Percentiles rank a stretch among this genome's conserved stretches.
phyloP scores from a whole-genome alignment of 64 coral and sea anemone species.

The Platygyra sinensis region DNA sequence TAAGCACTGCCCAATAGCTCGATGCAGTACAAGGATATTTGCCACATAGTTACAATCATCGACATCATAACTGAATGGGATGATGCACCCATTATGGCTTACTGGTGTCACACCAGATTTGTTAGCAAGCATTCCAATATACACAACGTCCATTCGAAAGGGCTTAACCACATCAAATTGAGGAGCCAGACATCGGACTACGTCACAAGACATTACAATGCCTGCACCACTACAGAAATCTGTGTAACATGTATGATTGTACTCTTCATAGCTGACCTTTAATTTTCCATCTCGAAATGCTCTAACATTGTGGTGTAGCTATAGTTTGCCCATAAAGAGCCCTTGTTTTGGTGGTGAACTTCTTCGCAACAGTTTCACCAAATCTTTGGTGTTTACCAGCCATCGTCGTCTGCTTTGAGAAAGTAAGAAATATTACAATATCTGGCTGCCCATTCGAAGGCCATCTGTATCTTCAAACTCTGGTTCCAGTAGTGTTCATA shows the following conservation, averaged over 20 bases:
- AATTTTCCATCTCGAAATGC: conserved; percentile 41
- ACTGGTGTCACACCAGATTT: conserved; percentile 28
- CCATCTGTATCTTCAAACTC: no score
- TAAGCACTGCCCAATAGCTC: conserved; percentile 46
- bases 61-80: conserved; percentile 22
- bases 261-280: conserved; percentile 10
- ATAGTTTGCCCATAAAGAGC: conserved; percentile 61
- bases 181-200: conserved; percentile 10
- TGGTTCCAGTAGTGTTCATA: no score
- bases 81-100: conserved; percentile 6
- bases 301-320: not conserved
- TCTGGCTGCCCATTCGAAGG: conserved; percentile 67
- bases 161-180: conserved; percentile 50
- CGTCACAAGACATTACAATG: conserved; percentile 48
- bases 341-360: conserved; percentile 10
- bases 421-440: conserved; percentile 54
- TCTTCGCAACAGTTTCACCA: conserved; percentile 15
- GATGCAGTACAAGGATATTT: conserved; percentile 59
- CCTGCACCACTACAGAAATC: conserved; percentile 63
- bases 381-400: conserved; percentile 54
- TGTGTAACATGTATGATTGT: conserved; percentile 13
- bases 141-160: conserved; percentile 60
- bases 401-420: conserved; percentile 68
- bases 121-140: conserved; percentile 48
- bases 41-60: conserved; percentile 39